Evolutionary conservation across 2,113 vertebrate species (phyloP).

Genomic region (Otolemur garnettii): DNA sequence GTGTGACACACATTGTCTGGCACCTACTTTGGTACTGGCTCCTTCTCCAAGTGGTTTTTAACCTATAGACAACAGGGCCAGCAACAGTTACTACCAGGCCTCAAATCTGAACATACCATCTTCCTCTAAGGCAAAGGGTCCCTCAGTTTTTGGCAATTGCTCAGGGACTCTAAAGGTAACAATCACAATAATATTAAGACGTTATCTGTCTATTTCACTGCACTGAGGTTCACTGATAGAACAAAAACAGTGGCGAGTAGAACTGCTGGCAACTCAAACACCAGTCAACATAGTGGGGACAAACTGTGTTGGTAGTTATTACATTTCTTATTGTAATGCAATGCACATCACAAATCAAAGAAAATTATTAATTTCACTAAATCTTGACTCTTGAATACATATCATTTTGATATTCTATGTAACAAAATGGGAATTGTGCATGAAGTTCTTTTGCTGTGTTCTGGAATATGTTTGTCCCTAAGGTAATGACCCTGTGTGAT

Average conservation of each 20-base stretch:
- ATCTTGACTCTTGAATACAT: not conserved
- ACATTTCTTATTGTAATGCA: not conserved
- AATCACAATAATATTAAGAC: not conserved
- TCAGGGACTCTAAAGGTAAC: not conserved
- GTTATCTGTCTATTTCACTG: not conserved
- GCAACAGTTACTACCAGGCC: no score
- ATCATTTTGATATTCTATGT: not conserved
- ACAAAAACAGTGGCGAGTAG: not conserved
- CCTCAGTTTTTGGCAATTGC: not conserved
- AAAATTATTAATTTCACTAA: not conserved
- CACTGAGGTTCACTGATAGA: not conserved
- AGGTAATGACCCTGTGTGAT: not conserved
- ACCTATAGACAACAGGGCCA: no score
- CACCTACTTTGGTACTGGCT: fast-evolving
- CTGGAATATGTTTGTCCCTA: not conserved
- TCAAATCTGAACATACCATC: not conserved
- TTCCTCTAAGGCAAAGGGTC: not conserved
- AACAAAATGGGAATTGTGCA: not conserved
- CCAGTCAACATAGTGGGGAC: not conserved
- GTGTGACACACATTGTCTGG: no score
- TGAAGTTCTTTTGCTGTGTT: fast-evolving
- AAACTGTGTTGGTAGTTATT: not conserved
- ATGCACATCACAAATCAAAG: not conserved
- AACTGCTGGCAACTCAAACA: not conserved
- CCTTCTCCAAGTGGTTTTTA: not conserved